Evolutionary conservation across 2,888 invertebrate species (phyloP).

Genomic region (Pseudococcus longispinus): DNA sequence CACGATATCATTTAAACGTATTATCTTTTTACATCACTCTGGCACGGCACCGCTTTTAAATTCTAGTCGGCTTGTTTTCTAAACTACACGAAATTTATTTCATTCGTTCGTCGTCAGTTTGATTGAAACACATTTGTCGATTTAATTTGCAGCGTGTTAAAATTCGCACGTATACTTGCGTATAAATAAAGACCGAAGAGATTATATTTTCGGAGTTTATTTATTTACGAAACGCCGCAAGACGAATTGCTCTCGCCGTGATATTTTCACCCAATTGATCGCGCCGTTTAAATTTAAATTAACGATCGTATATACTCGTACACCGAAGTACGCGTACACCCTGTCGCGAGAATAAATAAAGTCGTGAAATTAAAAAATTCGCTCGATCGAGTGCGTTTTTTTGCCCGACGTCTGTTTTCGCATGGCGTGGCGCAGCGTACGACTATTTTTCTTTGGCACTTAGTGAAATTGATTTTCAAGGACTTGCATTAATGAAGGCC

Average conservation of each 20-base stretch:
- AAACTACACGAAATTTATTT: background rate
- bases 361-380: background rate
- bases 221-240: background rate
- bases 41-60: background rate
- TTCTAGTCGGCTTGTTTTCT: background rate
- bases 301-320: background rate
- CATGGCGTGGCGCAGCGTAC: background rate
- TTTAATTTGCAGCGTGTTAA: background rate
- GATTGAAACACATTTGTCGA: background rate
- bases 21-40: background rate
- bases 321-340: background rate
- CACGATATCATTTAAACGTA: background rate
- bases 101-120: background rate
- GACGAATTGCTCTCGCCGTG: background rate
- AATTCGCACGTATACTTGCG: background rate
- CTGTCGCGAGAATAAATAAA: background rate
- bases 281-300: background rate
- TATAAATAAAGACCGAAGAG: background rate
- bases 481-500: slow-evolving; percentile 32
- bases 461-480: slow-evolving; percentile 32
- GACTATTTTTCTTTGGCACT: slow-evolving; percentile 8
- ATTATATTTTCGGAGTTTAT: background rate
- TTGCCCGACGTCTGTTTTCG: background rate
- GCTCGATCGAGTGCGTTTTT: background rate
- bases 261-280: background rate